These are phyloP conservation scores for Oryctes rhinoceros DNA, from an alignment of 1,140 invertebrate genomes.

Conservation along the genomic window DNA sequence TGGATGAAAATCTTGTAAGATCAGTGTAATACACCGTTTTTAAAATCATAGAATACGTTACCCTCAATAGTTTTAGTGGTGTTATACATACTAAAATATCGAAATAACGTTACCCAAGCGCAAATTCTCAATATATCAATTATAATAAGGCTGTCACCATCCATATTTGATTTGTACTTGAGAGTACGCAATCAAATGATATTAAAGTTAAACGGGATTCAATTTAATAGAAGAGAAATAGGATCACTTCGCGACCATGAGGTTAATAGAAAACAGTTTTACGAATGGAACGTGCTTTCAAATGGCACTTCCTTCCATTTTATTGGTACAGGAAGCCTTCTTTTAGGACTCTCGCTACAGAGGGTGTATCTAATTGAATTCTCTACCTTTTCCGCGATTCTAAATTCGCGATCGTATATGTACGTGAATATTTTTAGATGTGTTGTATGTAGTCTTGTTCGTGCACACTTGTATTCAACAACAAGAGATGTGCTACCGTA, in stretches of 20 bases:
- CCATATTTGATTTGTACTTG: neutral
- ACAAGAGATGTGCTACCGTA: neutral
- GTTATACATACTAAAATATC: too few relatives aligned
- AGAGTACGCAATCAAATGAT: conserved; percentile 11
- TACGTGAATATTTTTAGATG: neutral
- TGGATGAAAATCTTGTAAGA: too few relatives aligned
- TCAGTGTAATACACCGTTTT: too few relatives aligned
- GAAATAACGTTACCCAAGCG: too few relatives aligned
- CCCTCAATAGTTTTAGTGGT: too few relatives aligned
- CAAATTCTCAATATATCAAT: too few relatives aligned
- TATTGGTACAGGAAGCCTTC: conserved; percentile 9
- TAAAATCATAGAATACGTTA: too few relatives aligned
- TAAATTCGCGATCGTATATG: conserved; percentile 7
- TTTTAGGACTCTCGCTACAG: conserved; percentile 27
- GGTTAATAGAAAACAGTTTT: conserved; percentile 37
- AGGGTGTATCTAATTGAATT: conserved; percentile 23
- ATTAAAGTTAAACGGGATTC: neutral
- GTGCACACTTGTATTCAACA: neutral
- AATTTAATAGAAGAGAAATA: conserved; percentile 29
- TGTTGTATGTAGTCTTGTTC: neutral
- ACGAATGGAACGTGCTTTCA: conserved; percentile 28
- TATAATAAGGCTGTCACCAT: too few relatives aligned
- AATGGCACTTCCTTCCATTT: conserved; percentile 7
- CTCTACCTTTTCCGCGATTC: conserved; percentile 15
- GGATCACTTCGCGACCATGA: conserved; percentile 29